Conservation (phyloP, 2,113 vertebrate species). For the Sinocyclocheilus grahami region DNA sequence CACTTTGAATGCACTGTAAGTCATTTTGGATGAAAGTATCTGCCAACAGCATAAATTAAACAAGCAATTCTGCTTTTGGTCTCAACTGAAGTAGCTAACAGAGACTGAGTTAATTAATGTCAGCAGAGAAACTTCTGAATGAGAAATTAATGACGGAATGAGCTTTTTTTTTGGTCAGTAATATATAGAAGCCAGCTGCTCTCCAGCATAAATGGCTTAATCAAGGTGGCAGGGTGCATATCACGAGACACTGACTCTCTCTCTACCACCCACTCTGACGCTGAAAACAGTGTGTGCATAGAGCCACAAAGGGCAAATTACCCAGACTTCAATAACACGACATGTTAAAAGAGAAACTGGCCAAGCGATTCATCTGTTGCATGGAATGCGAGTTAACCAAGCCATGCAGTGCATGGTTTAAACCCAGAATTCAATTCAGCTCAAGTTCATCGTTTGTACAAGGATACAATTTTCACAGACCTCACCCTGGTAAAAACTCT, state of each 20-base stretch:
- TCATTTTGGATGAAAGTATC: neutral
- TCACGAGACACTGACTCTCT: constrained; percentile 24
- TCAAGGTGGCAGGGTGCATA: neutral
- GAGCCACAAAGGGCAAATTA: constrained; percentile 41
- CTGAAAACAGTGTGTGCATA: constrained; percentile 12
- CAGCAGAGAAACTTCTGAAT: neutral
- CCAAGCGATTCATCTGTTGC: neutral
- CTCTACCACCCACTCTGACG: neutral
- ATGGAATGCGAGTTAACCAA: neutral
- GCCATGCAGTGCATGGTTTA: neutral
- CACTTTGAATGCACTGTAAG: neutral
- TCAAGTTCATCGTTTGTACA: neutral
- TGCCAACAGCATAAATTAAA: neutral
- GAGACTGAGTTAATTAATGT: neutral
- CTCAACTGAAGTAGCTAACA: neutral
- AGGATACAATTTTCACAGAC: neutral
- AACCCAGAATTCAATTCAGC: neutral
- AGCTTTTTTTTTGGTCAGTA: neutral
- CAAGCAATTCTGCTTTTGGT: neutral
- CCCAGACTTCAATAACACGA: constrained; percentile 31
- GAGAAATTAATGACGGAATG: constrained; percentile 4
- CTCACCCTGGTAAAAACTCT: neutral
- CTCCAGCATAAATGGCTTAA: constrained; percentile 21
- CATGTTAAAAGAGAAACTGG: constrained; percentile 17
- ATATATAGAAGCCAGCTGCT: constrained; percentile 23